Base-by-base conservation (phyloP, 2,113 vertebrate species). In the Sula dactylatra region DNA sequence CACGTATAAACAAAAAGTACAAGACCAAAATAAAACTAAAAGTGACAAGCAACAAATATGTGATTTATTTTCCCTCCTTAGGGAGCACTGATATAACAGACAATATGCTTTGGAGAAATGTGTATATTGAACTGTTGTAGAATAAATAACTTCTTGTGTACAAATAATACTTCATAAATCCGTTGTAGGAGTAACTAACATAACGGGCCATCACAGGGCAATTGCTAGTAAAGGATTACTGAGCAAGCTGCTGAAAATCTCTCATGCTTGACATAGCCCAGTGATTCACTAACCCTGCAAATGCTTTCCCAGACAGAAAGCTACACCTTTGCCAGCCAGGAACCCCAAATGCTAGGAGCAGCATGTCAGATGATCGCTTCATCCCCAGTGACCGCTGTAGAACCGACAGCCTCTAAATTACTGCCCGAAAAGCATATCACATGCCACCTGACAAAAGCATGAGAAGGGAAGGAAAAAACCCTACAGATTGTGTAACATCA, bases 341-440 rank as follows among this genome's bases (percentile, higher is more conserved):
- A 86, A 80, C 49, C 96, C 84, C 86, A 74, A 25, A 52, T 13
- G 29, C 13, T 36, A 44, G 42, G 52, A 29, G 38, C 65, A 24
- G 58, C 77, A 66, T 55, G 3, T 45, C 38, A 79, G 79, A 87
- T 38, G 31, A 89, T 93, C 4, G 13, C 77, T 85, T 52, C 93
- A 73, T 91, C 94, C 95, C 93, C 65, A 26, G 94, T 18, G 93
- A 88, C 86, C 71, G 42, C 91, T 77, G 69, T n/a, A 93, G 80
- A 95, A 91, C 49, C 91, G 97, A 96, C 97, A 97, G 95, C 61
- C 76, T 91, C 88, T 88, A 97, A 98, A 95, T 95, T 87, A 88
- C 92, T 96, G 91, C 91, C 95, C 31, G 86, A 67, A 93, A 97
- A 96, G 91, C 90, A 56, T 27, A 92, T 66, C 55, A 7, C 69